These are phyloP conservation scores for Syngnathus acus DNA, from an alignment of 2,797 vertebrate genomes.

Conservation along the genomic window DNA sequence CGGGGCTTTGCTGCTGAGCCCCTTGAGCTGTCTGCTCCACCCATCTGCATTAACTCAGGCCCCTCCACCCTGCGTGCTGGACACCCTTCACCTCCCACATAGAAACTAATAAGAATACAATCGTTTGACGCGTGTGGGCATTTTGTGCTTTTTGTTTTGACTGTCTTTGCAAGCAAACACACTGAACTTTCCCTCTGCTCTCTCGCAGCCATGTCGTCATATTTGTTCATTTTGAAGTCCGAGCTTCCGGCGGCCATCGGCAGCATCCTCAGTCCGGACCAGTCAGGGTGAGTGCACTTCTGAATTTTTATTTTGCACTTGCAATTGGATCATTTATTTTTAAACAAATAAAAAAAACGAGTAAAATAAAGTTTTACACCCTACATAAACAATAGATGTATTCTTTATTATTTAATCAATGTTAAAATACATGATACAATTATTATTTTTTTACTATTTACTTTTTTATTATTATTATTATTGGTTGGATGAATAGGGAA, in stretches of 20 bases:
- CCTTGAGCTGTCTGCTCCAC: slow-evolving; percentile 39
- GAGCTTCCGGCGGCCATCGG: slow-evolving; percentile 85
- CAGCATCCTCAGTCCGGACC: slow-evolving; percentile 68
- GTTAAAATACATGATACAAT: not conserved
- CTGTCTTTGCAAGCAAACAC: slow-evolving; percentile 2
- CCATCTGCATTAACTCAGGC: slow-evolving; percentile 46
- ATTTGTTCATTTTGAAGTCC: slow-evolving; percentile 89
- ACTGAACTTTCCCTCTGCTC: slow-evolving; percentile 20
- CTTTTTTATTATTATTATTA: too few relatives aligned
- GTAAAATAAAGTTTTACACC: not conserved
- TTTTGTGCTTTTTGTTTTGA: slow-evolving; percentile 9
- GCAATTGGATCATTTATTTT: too few relatives aligned
- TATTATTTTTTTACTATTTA: not conserved
- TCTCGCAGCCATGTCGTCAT: slow-evolving; percentile 88
- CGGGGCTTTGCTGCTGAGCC: slow-evolving; percentile 49
- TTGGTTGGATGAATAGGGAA: too few relatives aligned
- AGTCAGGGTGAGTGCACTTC: slow-evolving; percentile 71
- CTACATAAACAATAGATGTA: too few relatives aligned
- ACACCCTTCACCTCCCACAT: slow-evolving; percentile 14
- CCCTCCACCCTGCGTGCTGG: slow-evolving; percentile 11
- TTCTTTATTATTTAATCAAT: too few relatives aligned
- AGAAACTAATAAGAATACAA: slow-evolving; percentile 6
- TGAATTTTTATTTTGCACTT: not conserved
- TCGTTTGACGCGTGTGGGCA: not conserved
- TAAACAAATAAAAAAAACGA: not conserved